A percentile compares a stretch with the other conserved stretches of the same genome.
Evolutionary conservation across 1,140 invertebrate genomes (phyloP).

Genomic region (Drosophila triauraria): DNA sequence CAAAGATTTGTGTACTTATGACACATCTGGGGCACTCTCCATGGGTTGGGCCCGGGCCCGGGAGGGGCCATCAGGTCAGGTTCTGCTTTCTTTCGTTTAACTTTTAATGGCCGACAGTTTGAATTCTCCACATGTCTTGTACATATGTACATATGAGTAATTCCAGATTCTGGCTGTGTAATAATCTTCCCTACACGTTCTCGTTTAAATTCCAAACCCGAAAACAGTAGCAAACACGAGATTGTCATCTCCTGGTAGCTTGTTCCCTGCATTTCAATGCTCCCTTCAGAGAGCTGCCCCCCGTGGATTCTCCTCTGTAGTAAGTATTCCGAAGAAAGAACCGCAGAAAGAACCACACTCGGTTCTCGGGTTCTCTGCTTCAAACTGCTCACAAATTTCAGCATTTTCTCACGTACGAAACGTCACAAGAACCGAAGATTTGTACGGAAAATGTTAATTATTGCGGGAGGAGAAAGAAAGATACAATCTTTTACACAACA

Average conservation of each 20-base stretch:
- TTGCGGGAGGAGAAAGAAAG: constrained; percentile 20
- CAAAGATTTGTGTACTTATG: constrained; percentile 55
- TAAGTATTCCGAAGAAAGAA: constrained; percentile 2
- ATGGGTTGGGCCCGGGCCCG: constrained; percentile 33
- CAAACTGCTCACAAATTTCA: constrained; percentile 21
- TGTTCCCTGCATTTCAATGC: constrained; percentile 74
- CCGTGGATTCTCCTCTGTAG: neutral
- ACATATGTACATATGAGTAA: constrained; percentile 8
- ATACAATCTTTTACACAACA: neutral
- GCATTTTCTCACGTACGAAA: constrained; percentile 73
- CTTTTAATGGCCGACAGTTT: constrained; percentile 58
- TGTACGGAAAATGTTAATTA: constrained; percentile 69
- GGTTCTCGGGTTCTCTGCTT: constrained; percentile 22
- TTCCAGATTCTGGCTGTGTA: constrained; percentile 24
- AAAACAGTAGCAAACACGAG: constrained; percentile 45
- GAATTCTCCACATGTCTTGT: constrained; percentile 44
- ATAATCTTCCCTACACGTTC: constrained; percentile 23
- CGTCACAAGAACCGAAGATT: constrained; percentile 32
- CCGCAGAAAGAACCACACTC: constrained; percentile 4
- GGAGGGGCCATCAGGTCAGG: neutral
- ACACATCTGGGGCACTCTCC: constrained; percentile 55
- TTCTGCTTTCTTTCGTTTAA: constrained; percentile 13
- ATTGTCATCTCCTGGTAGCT: constrained; percentile 54
- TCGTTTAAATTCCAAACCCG: constrained; percentile 51
- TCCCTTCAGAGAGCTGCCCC: constrained; percentile 22